Evolutionary conservation across 2,888 invertebrate genomes (phyloP).

Genomic region (Drosophila paranaensis): DNA sequence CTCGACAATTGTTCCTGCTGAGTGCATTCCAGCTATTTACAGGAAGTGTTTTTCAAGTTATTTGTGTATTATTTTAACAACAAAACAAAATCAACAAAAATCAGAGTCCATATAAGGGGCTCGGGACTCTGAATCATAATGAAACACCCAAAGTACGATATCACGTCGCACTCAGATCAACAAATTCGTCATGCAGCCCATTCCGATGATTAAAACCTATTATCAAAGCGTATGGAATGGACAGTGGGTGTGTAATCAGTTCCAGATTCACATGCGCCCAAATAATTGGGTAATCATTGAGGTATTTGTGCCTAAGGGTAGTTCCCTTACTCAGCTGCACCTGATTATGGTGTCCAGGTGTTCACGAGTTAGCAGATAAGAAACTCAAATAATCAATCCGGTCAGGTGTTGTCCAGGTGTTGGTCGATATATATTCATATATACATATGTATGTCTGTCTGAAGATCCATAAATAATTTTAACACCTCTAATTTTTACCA

Average conservation of each 20-base stretch:
- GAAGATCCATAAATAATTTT: not conserved
- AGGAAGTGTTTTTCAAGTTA: constrained; percentile 38
- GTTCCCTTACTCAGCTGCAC: constrained; percentile 23
- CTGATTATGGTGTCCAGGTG: constrained; percentile 33
- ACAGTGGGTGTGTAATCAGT: constrained; percentile 1
- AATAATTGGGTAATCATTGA: constrained; percentile 16
- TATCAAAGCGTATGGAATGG: constrained; percentile 7
- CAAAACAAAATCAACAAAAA: constrained; percentile 7
- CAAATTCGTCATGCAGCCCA: constrained; percentile 30
- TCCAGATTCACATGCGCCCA: not conserved
- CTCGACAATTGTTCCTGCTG: constrained; percentile 9
- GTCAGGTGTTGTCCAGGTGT: constrained; percentile 14
- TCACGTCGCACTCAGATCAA: constrained; percentile 16
- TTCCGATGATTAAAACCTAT: constrained; percentile 7
- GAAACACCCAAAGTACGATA: constrained; percentile 23
- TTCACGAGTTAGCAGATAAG: constrained; percentile 22
- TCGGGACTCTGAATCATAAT: constrained; percentile 25
- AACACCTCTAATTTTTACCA: not conserved
- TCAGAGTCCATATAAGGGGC: constrained; percentile 3
- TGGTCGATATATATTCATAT: not conserved
- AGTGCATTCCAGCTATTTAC: constrained; percentile 27
- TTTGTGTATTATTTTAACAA: not conserved
- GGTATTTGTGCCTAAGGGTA: not conserved
- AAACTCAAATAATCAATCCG: not conserved
- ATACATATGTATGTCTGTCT: too few species aligned